Evolutionary conservation across 2,113 vertebrate species (phyloP).

Genomic region (Austrofundulus limnaeus): DNA sequence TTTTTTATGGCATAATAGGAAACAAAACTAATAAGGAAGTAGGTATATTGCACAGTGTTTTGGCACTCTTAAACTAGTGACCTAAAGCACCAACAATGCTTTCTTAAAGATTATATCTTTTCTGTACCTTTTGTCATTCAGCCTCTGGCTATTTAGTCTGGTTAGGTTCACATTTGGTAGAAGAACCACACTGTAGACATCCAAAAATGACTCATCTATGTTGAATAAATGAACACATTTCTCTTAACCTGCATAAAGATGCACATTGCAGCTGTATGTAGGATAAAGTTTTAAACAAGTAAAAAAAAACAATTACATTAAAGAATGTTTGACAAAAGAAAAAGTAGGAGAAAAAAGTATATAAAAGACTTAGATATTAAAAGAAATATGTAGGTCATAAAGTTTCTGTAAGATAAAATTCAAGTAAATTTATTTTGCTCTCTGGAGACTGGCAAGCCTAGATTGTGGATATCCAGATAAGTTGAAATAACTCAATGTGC

Average conservation of each 20-base stretch:
- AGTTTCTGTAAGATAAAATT: neutral
- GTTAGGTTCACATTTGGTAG: neutral
- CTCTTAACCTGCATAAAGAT: neutral
- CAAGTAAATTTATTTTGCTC: no score
- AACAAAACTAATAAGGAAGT: no score
- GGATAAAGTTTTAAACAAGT: neutral
- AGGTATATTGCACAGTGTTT: no score
- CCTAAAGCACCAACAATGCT: neutral
- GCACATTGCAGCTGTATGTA: no score
- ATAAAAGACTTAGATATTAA: neutral
- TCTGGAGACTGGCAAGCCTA: neutral
- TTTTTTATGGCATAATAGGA: no score
- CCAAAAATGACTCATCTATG: neutral
- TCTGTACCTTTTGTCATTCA: neutral
- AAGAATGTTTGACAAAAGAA: neutral
- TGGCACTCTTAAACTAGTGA: neutral
- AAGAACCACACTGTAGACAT: neutral
- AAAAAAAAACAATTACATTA: neutral
- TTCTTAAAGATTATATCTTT: neutral
- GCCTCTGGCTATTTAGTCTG: neutral
- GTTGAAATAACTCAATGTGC: no score
- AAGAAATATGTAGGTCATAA: neutral
- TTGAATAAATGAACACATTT: conserved; percentile 13
- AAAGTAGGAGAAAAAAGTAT: neutral
- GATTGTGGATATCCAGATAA: neutral